Conservation (phyloP, 2,113 vertebrate genomes). For the Chamaea fasciata region DNA sequence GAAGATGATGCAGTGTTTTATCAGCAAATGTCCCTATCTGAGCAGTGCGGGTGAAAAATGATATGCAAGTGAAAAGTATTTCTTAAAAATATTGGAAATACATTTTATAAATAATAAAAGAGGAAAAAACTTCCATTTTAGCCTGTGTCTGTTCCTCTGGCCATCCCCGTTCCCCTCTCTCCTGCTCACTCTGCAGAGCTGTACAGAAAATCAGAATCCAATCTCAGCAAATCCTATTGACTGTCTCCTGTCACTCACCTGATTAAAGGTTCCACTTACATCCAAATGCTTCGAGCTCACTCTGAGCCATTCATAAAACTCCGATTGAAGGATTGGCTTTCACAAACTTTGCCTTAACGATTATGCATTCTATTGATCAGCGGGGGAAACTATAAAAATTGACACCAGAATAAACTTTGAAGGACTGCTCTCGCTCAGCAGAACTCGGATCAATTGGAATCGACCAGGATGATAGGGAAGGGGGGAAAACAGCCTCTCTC, state of each 20-base stretch:
- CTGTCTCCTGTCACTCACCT: conserved; percentile 69
- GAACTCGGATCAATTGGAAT: conserved; percentile 74
- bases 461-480: conserved; percentile 53
- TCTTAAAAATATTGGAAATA: conserved; percentile 34
- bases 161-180: background rate
- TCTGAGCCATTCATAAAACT: conserved; percentile 78
- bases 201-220: conserved; percentile 52
- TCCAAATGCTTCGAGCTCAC: conserved; percentile 66
- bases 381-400: conserved; percentile 79
- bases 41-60: conserved; percentile 45
- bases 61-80: conserved; percentile 41
- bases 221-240: conserved; percentile 60
- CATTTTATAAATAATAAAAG: conserved; percentile 63
- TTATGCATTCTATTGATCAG: conserved; percentile 77
- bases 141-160: background rate
- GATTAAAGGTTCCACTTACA: conserved; percentile 76
- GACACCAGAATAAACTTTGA: conserved; percentile 84
- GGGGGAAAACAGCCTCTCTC: conserved; percentile 24
- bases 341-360: conserved; percentile 81
- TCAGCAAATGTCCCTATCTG: conserved; percentile 29
- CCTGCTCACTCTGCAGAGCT: conserved; percentile 22
- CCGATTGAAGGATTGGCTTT: conserved; percentile 74
- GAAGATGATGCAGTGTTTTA: conserved; percentile 26
- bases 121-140: conserved; percentile 31
- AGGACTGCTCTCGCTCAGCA: conserved; percentile 72